Evolutionary conservation across 2,797 vertebrate species (phyloP).

Genomic region (Scolopax bukidnonensis): DNA sequence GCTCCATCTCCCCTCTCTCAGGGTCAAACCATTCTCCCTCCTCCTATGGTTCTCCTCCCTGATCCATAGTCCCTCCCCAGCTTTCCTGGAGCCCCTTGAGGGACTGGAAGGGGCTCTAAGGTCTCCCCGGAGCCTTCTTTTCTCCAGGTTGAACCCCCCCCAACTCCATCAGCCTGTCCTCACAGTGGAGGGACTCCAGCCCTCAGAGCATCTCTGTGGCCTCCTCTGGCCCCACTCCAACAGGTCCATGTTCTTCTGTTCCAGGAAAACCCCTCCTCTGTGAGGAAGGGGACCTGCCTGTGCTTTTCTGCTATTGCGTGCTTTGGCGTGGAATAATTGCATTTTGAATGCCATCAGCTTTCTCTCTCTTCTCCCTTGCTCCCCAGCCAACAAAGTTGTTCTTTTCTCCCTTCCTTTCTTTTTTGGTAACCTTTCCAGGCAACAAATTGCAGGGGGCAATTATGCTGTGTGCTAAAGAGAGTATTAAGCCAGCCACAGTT

Average conservation of each 20-base stretch:
- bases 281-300: rapidly evolving
- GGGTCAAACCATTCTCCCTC: too few species aligned
- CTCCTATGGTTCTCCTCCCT: too few species aligned
- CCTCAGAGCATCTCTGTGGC: neutral
- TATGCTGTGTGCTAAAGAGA: conserved; percentile 30
- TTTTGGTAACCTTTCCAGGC: conserved; percentile 28
- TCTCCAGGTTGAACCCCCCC: neutral
- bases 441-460: conserved; percentile 40
- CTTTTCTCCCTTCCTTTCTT: neutral
- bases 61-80: neutral
- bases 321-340: neutral
- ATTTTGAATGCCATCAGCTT: neutral
- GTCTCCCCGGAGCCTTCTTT: neutral
- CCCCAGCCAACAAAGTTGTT: neutral
- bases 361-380: neutral
- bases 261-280: neutral
- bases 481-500: conserved; percentile 14
- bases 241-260: neutral
- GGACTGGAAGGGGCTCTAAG: neutral
- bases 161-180: neutral
- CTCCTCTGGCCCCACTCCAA: neutral
- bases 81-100: neutral
- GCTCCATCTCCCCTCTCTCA: too few species aligned
- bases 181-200: neutral
- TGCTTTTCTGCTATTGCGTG: neutral